These are phyloP conservation scores for Neosilurus hyrtlii DNA, from an alignment of 2,797 vertebrate genomes.

Conservation along the genomic window DNA sequence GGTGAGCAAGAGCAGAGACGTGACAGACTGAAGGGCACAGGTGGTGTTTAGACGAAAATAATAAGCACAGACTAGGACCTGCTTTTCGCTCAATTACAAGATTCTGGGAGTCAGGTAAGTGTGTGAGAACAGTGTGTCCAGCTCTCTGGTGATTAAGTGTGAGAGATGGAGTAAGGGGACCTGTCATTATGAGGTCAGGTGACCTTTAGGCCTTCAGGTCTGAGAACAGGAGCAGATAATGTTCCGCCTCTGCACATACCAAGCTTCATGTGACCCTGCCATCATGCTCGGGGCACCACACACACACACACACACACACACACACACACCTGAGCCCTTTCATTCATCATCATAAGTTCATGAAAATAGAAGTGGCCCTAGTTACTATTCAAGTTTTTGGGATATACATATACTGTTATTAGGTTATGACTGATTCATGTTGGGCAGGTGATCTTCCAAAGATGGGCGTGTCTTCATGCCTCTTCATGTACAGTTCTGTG, in stretches of 20 bases:
- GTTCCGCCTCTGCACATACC: constrained; percentile 73
- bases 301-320: constrained; percentile 49
- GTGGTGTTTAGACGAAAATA: constrained; percentile 24
- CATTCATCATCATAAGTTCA: not conserved
- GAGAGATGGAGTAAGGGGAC: constrained; percentile 73
- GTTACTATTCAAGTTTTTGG: not conserved
- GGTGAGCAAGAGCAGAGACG: not conserved
- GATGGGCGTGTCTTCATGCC: not conserved
- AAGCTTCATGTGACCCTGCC: constrained; percentile 56
- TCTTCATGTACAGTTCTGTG: not conserved
- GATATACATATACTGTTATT: not conserved
- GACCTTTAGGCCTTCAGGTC: constrained; percentile 56
- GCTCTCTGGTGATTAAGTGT: constrained; percentile 47
- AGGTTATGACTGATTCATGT: not conserved
- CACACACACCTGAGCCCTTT: constrained; percentile 31
- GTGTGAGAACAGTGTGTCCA: constrained; percentile 45
- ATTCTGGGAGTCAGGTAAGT: constrained; percentile 19
- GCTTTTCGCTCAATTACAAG: constrained; percentile 12
- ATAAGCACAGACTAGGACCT: not conserved
- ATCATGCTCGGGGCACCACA: constrained; percentile 42
- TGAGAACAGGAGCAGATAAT: constrained; percentile 69
- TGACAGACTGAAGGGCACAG: constrained; percentile 14
- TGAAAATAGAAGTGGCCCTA: not conserved
- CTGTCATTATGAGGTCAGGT: constrained; percentile 69
- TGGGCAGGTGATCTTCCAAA: not conserved